These are phyloP conservation scores for Puffinus mauretanicus DNA, from an alignment of 2,113 vertebrate species.

Conservation along the genomic window DNA sequence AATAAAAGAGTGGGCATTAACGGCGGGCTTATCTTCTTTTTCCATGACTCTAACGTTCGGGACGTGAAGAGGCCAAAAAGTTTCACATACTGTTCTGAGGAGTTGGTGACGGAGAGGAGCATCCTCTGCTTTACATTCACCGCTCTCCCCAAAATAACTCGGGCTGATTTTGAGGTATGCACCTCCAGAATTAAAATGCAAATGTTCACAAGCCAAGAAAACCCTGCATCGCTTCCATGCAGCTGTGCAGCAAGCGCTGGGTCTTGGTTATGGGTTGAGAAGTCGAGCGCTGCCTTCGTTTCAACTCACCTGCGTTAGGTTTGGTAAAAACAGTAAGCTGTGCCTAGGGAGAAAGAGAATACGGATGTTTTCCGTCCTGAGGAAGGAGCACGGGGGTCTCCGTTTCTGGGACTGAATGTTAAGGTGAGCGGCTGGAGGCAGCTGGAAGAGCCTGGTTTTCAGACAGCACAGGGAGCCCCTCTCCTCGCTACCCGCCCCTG, in stretches of 20 bases:
- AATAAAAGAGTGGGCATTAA: conserved; percentile 55
- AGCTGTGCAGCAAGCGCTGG: neutral
- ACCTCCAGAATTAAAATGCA: neutral
- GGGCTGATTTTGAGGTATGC: neutral
- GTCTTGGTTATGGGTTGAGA: neutral
- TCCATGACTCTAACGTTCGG: conserved; percentile 19
- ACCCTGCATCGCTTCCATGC: neutral
- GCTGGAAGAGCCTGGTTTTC: neutral
- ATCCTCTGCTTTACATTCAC: neutral
- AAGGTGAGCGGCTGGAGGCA: neutral
- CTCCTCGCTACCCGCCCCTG: neutral
- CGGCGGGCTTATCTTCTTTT: conserved; percentile 26
- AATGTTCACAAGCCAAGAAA: neutral
- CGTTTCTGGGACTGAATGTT: neutral
- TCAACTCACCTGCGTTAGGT: neutral
- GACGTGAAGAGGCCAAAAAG: conserved; percentile 12
- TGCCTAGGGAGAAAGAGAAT: neutral
- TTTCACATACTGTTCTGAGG: conserved; percentile 39
- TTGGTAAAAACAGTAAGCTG: neutral
- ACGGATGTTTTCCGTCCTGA: neutral
- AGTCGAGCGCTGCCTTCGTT: rapidly evolving
- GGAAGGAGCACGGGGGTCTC: rapidly evolving
- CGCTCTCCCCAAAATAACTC: neutral
- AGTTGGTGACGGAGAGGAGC: neutral
- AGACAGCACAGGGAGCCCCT: neutral